phyloP scores from a whole-genome alignment of 2,888 invertebrate species.

The Lycaena phlaeas region DNA sequence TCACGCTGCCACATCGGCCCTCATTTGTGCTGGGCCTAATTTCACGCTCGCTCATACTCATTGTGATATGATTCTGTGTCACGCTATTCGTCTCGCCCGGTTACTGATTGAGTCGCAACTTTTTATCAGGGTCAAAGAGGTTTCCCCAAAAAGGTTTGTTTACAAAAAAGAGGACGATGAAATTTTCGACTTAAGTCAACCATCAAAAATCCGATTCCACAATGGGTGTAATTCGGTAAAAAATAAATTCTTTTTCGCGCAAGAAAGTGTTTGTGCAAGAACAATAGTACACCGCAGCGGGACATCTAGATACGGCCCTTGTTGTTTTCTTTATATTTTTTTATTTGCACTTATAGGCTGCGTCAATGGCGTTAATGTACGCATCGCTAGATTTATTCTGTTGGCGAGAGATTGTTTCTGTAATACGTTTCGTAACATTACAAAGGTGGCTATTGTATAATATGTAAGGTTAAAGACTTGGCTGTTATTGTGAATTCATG shows the following conservation, averaged over 20 bases:
- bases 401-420: constrained; percentile 61
- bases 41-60: constrained; percentile 62
- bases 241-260: constrained; percentile 43
- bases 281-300: constrained; percentile 67
- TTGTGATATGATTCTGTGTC: constrained; percentile 61
- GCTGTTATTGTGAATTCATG: not conserved
- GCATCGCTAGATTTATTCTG: constrained; percentile 63
- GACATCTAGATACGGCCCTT: constrained; percentile 58
- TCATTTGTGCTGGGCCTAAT: constrained; percentile 58
- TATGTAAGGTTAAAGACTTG: constrained; percentile 24
- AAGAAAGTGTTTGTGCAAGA: constrained; percentile 71
- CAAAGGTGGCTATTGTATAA: constrained; percentile 36
- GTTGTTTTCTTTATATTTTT: constrained; percentile 52
- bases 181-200: constrained; percentile 45
- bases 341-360: constrained; percentile 52
- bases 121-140: constrained; percentile 24
- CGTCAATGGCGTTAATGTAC: constrained; percentile 67
- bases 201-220: constrained; percentile 46
- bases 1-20: constrained; percentile 48
- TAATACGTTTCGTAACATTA: constrained; percentile 60
- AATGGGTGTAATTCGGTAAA: constrained; percentile 44
- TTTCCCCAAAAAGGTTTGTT: constrained; percentile 11
- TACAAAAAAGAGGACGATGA: constrained; percentile 13
- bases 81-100: constrained; percentile 58
- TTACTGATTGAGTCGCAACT: constrained; percentile 55